Evolutionary conservation across 37 sponge, comb jelly and placozoan species (phyloP).

Genomic region (Geodia barretti): DNA sequence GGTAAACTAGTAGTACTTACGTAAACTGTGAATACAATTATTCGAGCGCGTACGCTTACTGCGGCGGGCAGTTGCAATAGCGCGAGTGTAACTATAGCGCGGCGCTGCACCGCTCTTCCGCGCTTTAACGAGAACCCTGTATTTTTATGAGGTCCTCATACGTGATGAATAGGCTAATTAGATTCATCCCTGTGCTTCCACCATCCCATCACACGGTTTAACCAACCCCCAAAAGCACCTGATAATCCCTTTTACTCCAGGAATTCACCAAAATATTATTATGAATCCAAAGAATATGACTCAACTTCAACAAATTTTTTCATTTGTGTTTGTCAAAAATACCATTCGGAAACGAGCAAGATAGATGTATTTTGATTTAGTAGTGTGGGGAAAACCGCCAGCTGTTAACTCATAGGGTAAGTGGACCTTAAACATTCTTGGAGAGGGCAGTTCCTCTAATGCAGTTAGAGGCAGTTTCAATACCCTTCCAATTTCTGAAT

Average conservation of each 20-base stretch:
- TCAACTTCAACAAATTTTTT: neutral
- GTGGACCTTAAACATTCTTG: constrained; percentile 6
- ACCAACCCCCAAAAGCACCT: constrained; percentile 1
- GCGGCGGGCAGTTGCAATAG: too few species aligned
- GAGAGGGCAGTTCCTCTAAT: neutral
- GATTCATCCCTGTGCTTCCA: constrained; percentile 27
- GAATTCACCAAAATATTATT: neutral
- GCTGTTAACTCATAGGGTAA: constrained; percentile 6
- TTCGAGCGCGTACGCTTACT: too few species aligned
- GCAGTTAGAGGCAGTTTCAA: constrained; percentile 8
- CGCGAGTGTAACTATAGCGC: too few species aligned
- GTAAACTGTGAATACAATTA: too few species aligned
- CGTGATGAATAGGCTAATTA: constrained; percentile 32
- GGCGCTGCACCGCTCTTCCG: too few species aligned
- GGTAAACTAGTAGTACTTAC: too few species aligned
- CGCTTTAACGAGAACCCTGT: too few species aligned
- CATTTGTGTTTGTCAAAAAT: too few species aligned
- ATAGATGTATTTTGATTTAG: constrained; percentile 27
- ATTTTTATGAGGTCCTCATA: constrained; percentile 60
- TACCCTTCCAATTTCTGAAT: too few species aligned
- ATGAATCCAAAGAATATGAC: neutral
- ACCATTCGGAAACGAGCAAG: constrained; percentile 8
- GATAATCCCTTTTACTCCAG: neutral
- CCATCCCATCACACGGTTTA: constrained; percentile 45
- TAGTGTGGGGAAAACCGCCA: constrained; percentile 7